Conservation (phyloP, 2,113 vertebrate genomes). For the Dasyornis broadbenti region DNA sequence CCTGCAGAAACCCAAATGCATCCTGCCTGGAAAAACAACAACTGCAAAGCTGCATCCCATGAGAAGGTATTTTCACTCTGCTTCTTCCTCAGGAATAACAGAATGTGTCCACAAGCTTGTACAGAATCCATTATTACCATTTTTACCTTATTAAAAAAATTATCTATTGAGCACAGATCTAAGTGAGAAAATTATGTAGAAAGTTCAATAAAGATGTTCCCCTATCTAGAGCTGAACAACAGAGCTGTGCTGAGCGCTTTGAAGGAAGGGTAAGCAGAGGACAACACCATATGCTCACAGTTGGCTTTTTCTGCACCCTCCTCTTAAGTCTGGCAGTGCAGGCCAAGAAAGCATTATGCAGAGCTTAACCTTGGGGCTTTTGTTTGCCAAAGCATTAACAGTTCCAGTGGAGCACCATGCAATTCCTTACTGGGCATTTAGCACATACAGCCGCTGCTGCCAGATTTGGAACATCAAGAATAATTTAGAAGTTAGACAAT, state of each 20-base stretch:
- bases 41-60: neutral
- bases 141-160: neutral
- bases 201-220: neutral
- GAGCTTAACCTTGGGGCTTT: neutral
- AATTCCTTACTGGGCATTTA: neutral
- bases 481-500: neutral
- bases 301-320: neutral
- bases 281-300: neutral
- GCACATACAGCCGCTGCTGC: accelerated
- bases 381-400: neutral
- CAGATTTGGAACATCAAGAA: neutral
- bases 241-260: accelerated
- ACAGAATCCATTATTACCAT: neutral
- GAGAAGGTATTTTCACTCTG: neutral
- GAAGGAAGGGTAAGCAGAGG: neutral
- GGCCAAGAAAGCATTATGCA: neutral
- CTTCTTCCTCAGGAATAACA: neutral
- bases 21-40: neutral
- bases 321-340: neutral
- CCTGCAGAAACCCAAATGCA: neutral
- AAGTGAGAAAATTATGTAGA: neutral
- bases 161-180: neutral
- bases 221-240: neutral
- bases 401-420: neutral
- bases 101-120: neutral